Evolutionary conservation across 2,797 vertebrate genomes (phyloP).

Genomic region (Onychomys torridus): DNA sequence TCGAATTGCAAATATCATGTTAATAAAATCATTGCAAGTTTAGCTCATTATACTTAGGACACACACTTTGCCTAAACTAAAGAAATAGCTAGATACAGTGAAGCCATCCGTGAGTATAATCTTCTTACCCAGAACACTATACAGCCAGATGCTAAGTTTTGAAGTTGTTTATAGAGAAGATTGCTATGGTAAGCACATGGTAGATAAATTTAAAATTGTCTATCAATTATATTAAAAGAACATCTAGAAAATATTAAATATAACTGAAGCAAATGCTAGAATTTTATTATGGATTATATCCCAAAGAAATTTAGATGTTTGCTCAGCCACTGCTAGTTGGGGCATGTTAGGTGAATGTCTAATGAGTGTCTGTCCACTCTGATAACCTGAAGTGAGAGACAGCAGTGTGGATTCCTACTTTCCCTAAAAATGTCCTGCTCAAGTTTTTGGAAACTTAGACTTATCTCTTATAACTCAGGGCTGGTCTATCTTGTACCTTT

Average conservation of each 20-base stretch:
- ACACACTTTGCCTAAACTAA: slow-evolving; percentile 27
- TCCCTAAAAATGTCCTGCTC: not conserved
- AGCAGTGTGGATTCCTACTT: not conserved
- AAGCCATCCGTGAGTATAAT: not conserved
- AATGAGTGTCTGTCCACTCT: not conserved
- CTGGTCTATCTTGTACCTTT: not conserved
- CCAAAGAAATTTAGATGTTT: not conserved
- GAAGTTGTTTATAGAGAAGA: not conserved
- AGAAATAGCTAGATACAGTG: not conserved
- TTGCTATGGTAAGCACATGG: not conserved
- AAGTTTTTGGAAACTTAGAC: not conserved
- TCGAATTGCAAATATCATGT: slow-evolving; percentile 55
- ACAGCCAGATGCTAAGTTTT: not conserved
- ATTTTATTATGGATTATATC: not conserved
- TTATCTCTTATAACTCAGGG: not conserved
- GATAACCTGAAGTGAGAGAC: too few species aligned
- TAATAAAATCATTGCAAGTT: slow-evolving; percentile 46
- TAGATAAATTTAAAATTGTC: not conserved
- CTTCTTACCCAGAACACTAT: not conserved
- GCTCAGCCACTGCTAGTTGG: not conserved
- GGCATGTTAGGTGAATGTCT: not conserved
- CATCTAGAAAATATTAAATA: not conserved
- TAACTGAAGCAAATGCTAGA: not conserved
- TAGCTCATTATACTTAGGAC: slow-evolving; percentile 13
- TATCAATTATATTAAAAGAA: slow-evolving; percentile 20